Conservation (phyloP, 2,888 invertebrate genomes). For the Tupiocoris notatus region DNA sequence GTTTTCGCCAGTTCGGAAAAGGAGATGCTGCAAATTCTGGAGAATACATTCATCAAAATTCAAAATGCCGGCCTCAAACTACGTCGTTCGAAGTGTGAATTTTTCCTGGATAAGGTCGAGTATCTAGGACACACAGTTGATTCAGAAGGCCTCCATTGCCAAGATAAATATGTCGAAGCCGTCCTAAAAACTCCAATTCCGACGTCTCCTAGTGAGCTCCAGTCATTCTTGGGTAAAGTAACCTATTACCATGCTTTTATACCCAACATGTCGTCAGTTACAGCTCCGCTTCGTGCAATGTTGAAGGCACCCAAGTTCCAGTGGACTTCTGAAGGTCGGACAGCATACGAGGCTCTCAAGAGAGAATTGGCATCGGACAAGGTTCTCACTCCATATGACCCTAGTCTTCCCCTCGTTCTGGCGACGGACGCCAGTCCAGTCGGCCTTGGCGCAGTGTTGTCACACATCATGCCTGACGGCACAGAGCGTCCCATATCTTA, state of each 20-base stretch:
- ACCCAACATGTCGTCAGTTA: neutral
- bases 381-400: neutral
- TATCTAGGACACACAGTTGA: slow-evolving; percentile 25
- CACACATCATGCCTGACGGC: neutral
- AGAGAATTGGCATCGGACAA: neutral
- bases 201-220: neutral
- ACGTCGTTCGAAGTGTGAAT: slow-evolving; percentile 17
- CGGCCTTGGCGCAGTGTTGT: neutral
- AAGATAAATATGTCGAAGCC: neutral
- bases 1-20: slow-evolving; percentile 9
- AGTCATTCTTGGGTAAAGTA: neutral
- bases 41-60: slow-evolving; percentile 2
- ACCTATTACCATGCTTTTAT: slow-evolving; percentile 10
- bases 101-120: slow-evolving; percentile 9
- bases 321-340: neutral
- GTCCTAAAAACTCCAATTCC: neutral
- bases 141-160: neutral
- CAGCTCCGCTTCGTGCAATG: slow-evolving; percentile 3
- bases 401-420: neutral
- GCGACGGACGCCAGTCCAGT: neutral
- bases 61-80: slow-evolving; percentile 11
- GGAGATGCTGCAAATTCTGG: neutral
- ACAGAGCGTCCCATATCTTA: neutral
- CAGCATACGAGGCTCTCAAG: neutral
- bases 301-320: neutral